Conservation (phyloP, 2,888 invertebrate species). For the Artemia sinica region DNA sequence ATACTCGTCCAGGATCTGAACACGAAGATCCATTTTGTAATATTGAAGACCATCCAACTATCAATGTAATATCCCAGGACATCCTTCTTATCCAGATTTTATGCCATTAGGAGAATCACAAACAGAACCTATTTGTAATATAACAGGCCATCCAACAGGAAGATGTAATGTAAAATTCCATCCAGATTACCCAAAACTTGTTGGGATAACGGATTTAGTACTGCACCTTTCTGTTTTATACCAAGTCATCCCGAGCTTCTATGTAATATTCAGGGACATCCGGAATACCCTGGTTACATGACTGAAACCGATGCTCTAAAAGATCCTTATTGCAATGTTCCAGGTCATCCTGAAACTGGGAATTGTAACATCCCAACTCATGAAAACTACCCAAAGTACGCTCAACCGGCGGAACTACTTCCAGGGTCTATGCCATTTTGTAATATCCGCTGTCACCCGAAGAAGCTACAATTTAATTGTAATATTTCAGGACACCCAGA, state of each 20-base stretch:
- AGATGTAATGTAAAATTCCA: slow-evolving; percentile 20
- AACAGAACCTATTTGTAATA: slow-evolving; percentile 21
- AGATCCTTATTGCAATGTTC: slow-evolving; percentile 20
- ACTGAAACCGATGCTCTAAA: slow-evolving; percentile 19
- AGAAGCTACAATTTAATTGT: slow-evolving; percentile 7
- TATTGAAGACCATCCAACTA: slow-evolving; percentile 17
- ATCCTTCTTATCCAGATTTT: slow-evolving; percentile 21
- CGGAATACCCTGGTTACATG: slow-evolving; percentile 20
- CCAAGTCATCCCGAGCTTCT: slow-evolving; percentile 20
- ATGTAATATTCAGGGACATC: slow-evolving; percentile 19
- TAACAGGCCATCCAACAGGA: slow-evolving; percentile 19
- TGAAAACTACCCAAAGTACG: slow-evolving; percentile 16
- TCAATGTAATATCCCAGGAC: slow-evolving; percentile 21
- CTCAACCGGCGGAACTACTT: slow-evolving; percentile 6
- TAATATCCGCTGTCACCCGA: slow-evolving; percentile 18
- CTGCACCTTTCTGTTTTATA: slow-evolving; percentile 21
- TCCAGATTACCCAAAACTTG: slow-evolving; percentile 20
- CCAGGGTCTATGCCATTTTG: slow-evolving; percentile 15
- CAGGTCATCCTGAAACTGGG: slow-evolving; percentile 16
- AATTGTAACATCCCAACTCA: slow-evolving; percentile 18
- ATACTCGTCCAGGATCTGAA: slow-evolving; percentile 14
- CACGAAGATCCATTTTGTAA: slow-evolving; percentile 19
- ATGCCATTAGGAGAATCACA: slow-evolving; percentile 19
- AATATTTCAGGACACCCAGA: slow-evolving; percentile 19
- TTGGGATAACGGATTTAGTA: slow-evolving; percentile 15